Percentiles rank a stretch among this genome's conserved stretches.
These are phyloP conservation scores for Melopsittacus undulatus DNA, from an alignment of 2,797 vertebrate species.

Conservation along the genomic window DNA sequence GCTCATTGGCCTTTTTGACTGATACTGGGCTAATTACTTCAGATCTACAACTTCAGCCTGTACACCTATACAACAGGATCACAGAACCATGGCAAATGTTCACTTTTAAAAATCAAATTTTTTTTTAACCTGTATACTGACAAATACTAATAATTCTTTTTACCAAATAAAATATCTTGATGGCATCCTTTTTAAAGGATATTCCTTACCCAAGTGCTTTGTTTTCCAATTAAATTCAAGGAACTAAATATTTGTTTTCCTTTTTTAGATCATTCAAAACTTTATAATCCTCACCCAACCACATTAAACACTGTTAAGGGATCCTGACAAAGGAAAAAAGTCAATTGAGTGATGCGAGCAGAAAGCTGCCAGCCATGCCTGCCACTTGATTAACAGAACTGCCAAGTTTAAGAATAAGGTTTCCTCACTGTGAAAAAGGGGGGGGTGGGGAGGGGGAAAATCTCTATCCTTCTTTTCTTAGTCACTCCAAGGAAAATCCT, in stretches of 20 bases:
- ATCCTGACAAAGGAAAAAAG: conserved; percentile 4
- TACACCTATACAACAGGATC: neutral
- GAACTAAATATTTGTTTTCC: neutral
- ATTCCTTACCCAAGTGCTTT: neutral
- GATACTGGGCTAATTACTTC: neutral
- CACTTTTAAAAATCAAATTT: neutral
- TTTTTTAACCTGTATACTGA: neutral
- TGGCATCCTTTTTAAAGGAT: neutral
- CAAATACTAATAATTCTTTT: neutral
- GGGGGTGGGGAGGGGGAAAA: accelerated
- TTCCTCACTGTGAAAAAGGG: neutral
- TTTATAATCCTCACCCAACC: neutral
- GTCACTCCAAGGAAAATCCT: conserved; percentile 60
- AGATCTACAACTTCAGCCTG: neutral
- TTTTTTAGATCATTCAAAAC: neutral
- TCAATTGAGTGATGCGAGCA: neutral
- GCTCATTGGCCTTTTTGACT: neutral
- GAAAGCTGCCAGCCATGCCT: conserved; percentile 26
- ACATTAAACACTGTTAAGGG: neutral
- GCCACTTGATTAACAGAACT: conserved; percentile 44
- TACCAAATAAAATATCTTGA: neutral
- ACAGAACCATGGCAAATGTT: neutral
- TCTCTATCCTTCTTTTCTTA: conserved; percentile 25
- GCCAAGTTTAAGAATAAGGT: conserved; percentile 36
- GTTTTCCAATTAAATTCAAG: neutral